Conservation (phyloP, 2,113 vertebrate species). For the Nerophis ophidion region DNA sequence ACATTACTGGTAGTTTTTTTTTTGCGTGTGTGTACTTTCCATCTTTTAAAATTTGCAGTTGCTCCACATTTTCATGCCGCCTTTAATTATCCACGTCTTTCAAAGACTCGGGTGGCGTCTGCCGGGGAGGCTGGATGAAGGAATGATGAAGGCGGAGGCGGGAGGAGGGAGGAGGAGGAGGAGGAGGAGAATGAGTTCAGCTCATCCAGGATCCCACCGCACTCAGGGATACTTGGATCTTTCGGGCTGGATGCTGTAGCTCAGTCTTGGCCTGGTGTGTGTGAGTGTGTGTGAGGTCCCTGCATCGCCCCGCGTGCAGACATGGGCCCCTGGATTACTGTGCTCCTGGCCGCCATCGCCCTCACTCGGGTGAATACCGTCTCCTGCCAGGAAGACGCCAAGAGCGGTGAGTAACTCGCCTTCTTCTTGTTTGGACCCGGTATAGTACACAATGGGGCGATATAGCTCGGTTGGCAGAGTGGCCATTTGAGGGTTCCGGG, state of each 20-base stretch:
- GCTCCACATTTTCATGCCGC: slow-evolving; percentile 14
- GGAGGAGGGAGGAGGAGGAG: slow-evolving; percentile 23
- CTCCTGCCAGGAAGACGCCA: slow-evolving; percentile 54
- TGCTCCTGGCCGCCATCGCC: slow-evolving; percentile 54
- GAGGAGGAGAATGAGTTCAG: slow-evolving; percentile 26
- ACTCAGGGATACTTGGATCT: slow-evolving; percentile 50
- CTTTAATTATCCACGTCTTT: slow-evolving; percentile 53
- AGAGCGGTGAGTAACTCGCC: slow-evolving; percentile 56
- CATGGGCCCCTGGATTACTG: slow-evolving; percentile 61
- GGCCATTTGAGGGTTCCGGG: no score
- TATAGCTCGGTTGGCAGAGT: no score
- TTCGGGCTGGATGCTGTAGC: slow-evolving; percentile 51
- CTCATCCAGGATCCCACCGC: slow-evolving; percentile 30
- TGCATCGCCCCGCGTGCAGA: slow-evolving; percentile 39
- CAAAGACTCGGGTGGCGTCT: slow-evolving; percentile 9
- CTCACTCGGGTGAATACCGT: slow-evolving; percentile 60
- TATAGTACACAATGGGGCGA: no score
- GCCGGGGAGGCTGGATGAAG: slow-evolving; percentile 38
- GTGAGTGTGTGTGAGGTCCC: slow-evolving; percentile 31
- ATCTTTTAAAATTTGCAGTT: not conserved
- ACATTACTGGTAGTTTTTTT: not conserved
- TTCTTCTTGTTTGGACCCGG: slow-evolving; percentile 6
- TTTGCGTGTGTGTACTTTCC: not conserved
- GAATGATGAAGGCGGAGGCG: slow-evolving; percentile 26
- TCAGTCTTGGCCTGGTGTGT: slow-evolving; percentile 11